Evolutionary conservation across 92 coral and sea anemone genomes (phyloP).

Genomic region (Bergia sp.): DNA sequence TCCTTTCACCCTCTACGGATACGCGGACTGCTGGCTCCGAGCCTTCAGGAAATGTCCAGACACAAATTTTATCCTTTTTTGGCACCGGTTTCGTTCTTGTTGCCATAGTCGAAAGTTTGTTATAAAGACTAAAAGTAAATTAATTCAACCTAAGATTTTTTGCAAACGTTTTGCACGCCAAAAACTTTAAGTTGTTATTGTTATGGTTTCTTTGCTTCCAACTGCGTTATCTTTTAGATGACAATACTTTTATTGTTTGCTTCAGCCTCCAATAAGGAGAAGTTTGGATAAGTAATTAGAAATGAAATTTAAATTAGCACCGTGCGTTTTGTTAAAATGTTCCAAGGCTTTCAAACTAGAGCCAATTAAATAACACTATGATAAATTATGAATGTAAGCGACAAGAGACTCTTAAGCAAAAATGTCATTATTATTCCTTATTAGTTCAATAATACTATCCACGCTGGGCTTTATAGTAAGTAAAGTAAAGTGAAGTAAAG

Average conservation of each 20-base stretch:
- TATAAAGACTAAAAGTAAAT: background rate
- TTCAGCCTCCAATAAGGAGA: conserved; percentile 9
- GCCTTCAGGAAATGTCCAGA: conserved; percentile 90
- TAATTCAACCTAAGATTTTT: background rate
- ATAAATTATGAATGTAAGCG: no score
- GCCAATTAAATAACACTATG: background rate
- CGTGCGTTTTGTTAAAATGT: no score
- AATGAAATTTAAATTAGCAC: background rate
- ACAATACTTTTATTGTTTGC: background rate
- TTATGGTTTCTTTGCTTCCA: background rate
- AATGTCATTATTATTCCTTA: no score
- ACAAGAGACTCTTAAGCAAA: no score
- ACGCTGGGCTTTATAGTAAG: no score
- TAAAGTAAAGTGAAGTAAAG: no score
- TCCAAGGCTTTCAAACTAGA: background rate
- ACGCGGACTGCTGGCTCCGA: conserved; percentile 84
- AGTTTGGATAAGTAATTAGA: background rate
- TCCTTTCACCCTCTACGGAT: conserved; percentile 73
- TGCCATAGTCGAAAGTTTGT: conserved; percentile 1
- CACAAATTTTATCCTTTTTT: conserved; percentile 72
- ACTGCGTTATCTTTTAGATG: background rate
- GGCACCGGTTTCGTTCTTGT: conserved; percentile 75
- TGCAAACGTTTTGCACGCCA: background rate
- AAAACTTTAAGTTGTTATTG: background rate
- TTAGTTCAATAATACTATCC: no score